Conservation (phyloP, 2,113 vertebrate genomes). For the Misgurnus mizolepis region DNA sequence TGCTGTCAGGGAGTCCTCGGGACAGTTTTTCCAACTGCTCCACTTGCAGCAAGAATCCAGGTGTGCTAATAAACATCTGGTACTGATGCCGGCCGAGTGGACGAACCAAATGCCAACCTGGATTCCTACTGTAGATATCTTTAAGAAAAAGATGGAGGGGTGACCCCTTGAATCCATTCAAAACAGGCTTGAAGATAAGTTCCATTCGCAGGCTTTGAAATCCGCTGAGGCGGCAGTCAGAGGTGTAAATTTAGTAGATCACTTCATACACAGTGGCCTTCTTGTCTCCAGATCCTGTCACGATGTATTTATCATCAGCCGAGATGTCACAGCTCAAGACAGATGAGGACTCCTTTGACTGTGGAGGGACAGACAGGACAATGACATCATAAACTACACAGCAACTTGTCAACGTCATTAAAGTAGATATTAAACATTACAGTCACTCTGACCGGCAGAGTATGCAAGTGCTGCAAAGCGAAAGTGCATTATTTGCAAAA, state of each 20-base stretch:
- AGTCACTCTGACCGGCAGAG: neutral
- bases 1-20: constrained; percentile 47
- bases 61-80: constrained; percentile 13
- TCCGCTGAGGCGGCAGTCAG: constrained; percentile 81
- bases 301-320: constrained; percentile 95
- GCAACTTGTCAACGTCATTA: neutral
- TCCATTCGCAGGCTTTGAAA: constrained; percentile 39
- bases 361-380: constrained; percentile 15
- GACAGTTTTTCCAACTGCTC: constrained; percentile 30
- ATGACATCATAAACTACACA: neutral
- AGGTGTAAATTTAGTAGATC: constrained; percentile 84
- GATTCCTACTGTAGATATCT: constrained; percentile 35
- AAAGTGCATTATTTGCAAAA: neutral
- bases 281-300: constrained; percentile 97
- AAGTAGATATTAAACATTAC: neutral
- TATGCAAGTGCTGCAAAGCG: neutral
- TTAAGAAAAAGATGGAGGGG: constrained; percentile 21
- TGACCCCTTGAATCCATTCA: constrained; percentile 19
- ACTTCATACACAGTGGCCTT: constrained; percentile 98
- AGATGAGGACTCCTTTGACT: constrained; percentile 97
- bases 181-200: constrained; percentile 58
- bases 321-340: constrained; percentile 98
- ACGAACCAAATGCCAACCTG: constrained; percentile 42
- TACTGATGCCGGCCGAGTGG: neutral
- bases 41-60: constrained; percentile 17